These are phyloP conservation scores for Rhincodon typus DNA, from an alignment of 2,797 vertebrate genomes.

Conservation along the genomic window DNA sequence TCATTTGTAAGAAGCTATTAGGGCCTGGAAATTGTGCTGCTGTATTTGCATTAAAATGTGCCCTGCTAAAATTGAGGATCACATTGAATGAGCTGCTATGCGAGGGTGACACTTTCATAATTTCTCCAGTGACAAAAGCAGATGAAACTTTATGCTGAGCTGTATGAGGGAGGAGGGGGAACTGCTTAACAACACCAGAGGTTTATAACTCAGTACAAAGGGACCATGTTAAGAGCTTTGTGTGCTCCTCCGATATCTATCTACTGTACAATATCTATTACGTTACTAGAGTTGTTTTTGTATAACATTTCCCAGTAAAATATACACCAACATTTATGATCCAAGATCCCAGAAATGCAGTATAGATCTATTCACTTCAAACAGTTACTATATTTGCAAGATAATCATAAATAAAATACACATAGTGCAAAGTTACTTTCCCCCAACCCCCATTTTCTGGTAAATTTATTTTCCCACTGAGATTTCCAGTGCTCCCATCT, in stretches of 20 bases:
- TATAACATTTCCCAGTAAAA: not conserved
- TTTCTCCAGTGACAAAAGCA: slow-evolving; percentile 63
- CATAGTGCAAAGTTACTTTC: not conserved
- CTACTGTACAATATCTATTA: slow-evolving; percentile 23
- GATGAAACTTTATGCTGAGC: slow-evolving; percentile 63
- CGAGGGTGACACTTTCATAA: slow-evolving; percentile 81
- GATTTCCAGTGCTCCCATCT: not conserved
- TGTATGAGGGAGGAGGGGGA: slow-evolving; percentile 47
- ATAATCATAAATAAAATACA: slow-evolving; percentile 14
- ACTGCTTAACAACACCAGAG: slow-evolving; percentile 45
- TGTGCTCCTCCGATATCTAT: slow-evolving; percentile 21
- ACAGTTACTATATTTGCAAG: not conserved
- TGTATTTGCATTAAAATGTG: slow-evolving; percentile 98
- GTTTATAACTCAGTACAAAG: not conserved
- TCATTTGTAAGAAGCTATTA: slow-evolving; percentile 99
- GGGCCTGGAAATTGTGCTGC: slow-evolving; percentile 76
- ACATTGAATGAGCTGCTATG: slow-evolving; percentile 73
- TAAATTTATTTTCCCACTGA: not conserved
- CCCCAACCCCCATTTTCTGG: not conserved
- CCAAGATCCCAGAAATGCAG: not conserved
- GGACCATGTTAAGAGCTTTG: slow-evolving; percentile 7
- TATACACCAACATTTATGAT: slow-evolving; percentile 2
- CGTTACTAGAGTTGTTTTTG: slow-evolving; percentile 1
- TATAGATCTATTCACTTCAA: not conserved
- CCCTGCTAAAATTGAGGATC: slow-evolving; percentile 74